Conservation (phyloP, 2,113 vertebrate species). For the Vombatus ursinus region DNA sequence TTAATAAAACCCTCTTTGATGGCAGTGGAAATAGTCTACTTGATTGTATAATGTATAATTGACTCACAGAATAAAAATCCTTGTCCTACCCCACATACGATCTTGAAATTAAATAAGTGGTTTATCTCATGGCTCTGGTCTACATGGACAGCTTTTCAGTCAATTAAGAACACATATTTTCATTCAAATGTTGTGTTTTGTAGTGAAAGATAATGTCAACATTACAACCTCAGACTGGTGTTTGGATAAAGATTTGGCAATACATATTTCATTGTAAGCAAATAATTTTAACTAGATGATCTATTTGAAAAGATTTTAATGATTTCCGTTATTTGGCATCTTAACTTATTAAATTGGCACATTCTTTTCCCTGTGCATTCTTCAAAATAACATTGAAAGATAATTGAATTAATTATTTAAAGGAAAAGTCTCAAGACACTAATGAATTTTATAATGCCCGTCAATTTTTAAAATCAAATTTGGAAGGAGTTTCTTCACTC, state of each 20-base stretch:
- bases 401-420: background rate
- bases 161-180: background rate
- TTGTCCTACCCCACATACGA: background rate
- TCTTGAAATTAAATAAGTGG: background rate
- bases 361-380: background rate
- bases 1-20: background rate
- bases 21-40: background rate
- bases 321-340: background rate
- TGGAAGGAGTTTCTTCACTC: background rate
- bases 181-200: background rate
- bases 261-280: slow-evolving; percentile 6
- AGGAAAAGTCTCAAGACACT: background rate
- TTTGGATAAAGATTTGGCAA: background rate
- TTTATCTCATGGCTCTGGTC: background rate
- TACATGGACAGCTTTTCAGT: background rate
- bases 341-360: background rate
- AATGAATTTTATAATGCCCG: background rate
- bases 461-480: background rate
- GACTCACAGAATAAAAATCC: background rate
- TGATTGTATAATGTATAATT: background rate
- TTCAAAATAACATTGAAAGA: background rate
- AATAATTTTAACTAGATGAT: background rate
- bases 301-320: background rate
- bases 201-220: slow-evolving; percentile 2
- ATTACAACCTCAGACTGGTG: background rate